Evolutionary conservation across 2,888 invertebrate genomes (phyloP).

Genomic region (Nephrotoma appendiculata): DNA sequence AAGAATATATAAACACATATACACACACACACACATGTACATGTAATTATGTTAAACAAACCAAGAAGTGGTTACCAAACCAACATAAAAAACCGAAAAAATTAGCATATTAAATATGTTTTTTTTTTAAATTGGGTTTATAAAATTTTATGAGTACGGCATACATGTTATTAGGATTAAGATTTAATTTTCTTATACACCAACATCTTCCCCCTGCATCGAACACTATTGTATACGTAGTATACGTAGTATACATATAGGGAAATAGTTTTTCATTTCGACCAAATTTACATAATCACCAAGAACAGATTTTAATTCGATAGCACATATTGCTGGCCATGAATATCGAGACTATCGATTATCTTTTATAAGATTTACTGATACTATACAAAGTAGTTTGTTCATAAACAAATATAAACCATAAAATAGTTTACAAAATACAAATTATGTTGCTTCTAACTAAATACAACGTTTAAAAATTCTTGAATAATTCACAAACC

Average conservation of each 20-base stretch:
- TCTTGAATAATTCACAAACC: background rate
- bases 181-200: background rate
- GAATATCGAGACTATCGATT: background rate
- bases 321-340: background rate
- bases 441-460: background rate
- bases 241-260: background rate
- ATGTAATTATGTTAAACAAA: background rate
- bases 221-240: too few species aligned
- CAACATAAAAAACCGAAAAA: background rate
- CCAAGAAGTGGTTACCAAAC: background rate
- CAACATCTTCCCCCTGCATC: background rate
- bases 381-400: background rate
- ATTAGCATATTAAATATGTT: background rate
- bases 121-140: background rate
- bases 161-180: background rate
- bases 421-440: background rate
- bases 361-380: background rate
- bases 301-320: background rate
- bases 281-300: background rate
- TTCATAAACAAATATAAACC: background rate
- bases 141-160: background rate
- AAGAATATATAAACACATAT: background rate
- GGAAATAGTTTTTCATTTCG: background rate
- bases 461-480: background rate
- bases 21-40: background rate